Conservation (phyloP, 2,888 invertebrate species). For the Bugulina stolonifera region DNA sequence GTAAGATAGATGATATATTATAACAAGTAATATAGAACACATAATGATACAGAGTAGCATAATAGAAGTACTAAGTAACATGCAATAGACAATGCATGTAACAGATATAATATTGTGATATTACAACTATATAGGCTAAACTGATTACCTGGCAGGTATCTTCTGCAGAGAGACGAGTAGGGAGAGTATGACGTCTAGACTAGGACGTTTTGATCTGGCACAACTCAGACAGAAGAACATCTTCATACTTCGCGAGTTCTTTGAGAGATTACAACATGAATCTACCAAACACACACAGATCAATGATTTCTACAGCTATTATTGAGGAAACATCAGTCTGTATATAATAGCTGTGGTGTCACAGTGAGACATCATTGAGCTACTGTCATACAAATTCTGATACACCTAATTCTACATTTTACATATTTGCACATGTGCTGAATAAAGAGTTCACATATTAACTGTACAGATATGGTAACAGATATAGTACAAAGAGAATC, state of each 20-base stretch:
- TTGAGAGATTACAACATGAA: background rate
- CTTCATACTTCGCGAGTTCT: background rate
- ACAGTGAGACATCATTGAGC: no score
- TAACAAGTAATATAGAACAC: no score
- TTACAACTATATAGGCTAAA: background rate
- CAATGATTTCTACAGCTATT: background rate
- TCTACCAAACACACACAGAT: no score
- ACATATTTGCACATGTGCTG: slow-evolving; percentile 28
- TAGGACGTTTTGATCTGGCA: slow-evolving; percentile 76
- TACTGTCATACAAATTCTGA: background rate
- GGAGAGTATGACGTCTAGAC: slow-evolving; percentile 73
- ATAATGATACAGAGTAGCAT: no score
- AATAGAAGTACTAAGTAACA: no score
- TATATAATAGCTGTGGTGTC: no score
- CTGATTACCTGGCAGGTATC: slow-evolving; percentile 58
- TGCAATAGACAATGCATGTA: no score
- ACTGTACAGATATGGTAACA: no score
- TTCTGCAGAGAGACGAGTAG: slow-evolving; percentile 71
- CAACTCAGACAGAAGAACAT: slow-evolving; percentile 74
- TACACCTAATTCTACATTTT: background rate
- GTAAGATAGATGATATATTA: no score
- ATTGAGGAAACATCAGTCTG: background rate
- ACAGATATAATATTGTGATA: background rate
- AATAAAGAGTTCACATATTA: background rate
- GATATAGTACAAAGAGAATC: no score